Evolutionary conservation across 2,888 invertebrate genomes (phyloP), one percentile per base, ranked within the genome.

Genomic region (Deilephila elpenor): DNA sequence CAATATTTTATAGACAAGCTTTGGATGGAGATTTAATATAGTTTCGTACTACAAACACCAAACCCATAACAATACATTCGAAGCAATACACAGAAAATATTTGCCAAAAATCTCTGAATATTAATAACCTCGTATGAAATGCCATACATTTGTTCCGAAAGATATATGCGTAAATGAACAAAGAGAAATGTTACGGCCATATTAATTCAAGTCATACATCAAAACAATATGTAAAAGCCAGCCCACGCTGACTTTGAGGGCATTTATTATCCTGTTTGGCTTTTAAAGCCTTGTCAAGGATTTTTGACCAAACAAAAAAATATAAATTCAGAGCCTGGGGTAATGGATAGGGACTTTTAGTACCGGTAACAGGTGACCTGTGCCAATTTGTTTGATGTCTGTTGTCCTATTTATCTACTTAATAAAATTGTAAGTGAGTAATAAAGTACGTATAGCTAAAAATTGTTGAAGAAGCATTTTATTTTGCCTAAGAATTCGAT

Each of bases 201-300:
- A 83, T 83, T 83, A 82, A 83, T 83, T 80, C 78, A 75, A 74
- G 78, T 70, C 77, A 77, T 83, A 79, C 76, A 78, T 83, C 83
- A 83, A 78, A 80, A 80, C 78, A 82, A 78, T 81, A 81, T 81
- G 82, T 81, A 77, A 76, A 75, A 76, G 74, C 76, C 60, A n/a
- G 64, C 62, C 75, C 72, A 74, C 72, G 77, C 76, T 76, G 77
- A 80, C 75, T 80, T 79, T 81, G 70, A 61, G 59, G 53, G 60
- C 73, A 73, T 73, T 73, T 73, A 71, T 73, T 71, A 73, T 70
- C 59, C 73, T 73, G 70, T 70, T 70, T 37, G 70, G 71, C 73
- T 73, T 70, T 72, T 56, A 34, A 73, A 73, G 60, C 73, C 70
- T 61, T 59, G 60, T 70, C 59, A 70, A 34, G 70, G 73, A 53